phyloP scores from a whole-genome alignment of 2,888 invertebrate genomes.

The Drosophila ochracea region DNA sequence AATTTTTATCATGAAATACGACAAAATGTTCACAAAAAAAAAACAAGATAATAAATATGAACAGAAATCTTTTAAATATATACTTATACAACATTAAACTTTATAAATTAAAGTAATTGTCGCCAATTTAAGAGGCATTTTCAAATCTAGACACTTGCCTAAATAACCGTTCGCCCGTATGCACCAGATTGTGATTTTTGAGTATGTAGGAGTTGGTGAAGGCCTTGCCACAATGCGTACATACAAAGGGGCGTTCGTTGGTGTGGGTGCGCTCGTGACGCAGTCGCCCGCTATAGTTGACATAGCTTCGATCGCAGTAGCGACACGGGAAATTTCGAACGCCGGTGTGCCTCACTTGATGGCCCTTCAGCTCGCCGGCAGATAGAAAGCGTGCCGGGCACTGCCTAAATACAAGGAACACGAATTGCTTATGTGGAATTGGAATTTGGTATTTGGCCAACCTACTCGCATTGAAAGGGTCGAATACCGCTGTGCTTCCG shows the following conservation, averaged over 20 bases:
- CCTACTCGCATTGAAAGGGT: constrained; percentile 81
- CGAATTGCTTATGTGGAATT: neutral
- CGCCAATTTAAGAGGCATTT: neutral
- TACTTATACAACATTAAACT: neutral
- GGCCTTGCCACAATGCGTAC: constrained; percentile 74
- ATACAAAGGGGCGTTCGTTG: constrained; percentile 79
- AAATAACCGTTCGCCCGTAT: constrained; percentile 80
- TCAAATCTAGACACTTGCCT: constrained; percentile 49
- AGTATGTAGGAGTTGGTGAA: constrained; percentile 81
- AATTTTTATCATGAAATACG: neutral
- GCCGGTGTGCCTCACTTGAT: constrained; percentile 79
- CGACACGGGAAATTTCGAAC: constrained; percentile 78
- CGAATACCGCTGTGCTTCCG: constrained; percentile 82
- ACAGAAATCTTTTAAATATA: neutral
- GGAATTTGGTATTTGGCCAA: neutral
- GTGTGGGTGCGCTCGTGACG: constrained; percentile 81
- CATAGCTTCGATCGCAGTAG: constrained; percentile 75
- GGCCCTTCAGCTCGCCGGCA: constrained; percentile 78
- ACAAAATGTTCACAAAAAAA: neutral
- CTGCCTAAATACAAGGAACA: constrained; percentile 46
- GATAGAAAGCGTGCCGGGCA: constrained; percentile 80
- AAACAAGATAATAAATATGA: neutral
- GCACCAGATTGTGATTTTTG: constrained; percentile 81
- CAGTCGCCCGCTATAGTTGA: constrained; percentile 78
- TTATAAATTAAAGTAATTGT: neutral